Conservation (phyloP, 2,888 invertebrate species). For the Antitype chi region DNA sequence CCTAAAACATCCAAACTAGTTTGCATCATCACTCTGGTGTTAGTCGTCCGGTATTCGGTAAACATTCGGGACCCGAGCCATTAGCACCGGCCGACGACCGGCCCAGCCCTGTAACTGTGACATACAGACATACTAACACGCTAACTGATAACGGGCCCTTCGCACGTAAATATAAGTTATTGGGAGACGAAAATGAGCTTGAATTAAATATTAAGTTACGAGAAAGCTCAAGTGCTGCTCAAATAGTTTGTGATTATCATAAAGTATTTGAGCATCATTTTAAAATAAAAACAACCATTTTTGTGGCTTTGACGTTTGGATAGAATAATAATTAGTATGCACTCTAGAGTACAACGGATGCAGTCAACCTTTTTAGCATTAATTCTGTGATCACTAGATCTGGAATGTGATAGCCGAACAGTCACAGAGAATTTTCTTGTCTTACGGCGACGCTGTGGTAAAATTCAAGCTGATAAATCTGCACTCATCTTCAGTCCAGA, state of each 20-base stretch:
- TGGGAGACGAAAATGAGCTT: slow-evolving; percentile 15
- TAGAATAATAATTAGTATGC: not conserved
- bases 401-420: not conserved
- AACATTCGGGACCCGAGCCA: slow-evolving; percentile 60
- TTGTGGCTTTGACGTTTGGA: no score
- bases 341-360: no score
- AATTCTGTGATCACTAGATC: not conserved
- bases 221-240: slow-evolving; percentile 8
- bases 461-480: no score
- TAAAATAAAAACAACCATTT: not conserved
- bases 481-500: not conserved
- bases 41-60: slow-evolving; percentile 50
- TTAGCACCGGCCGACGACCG: slow-evolving; percentile 63
- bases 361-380: not conserved
- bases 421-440: not conserved
- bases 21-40: slow-evolving; percentile 30
- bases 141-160: slow-evolving; percentile 65
- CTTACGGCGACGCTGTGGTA: not conserved
- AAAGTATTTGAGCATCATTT: not conserved
- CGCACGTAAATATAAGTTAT: slow-evolving; percentile 24
- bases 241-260: no score
- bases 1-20: slow-evolving; percentile 57
- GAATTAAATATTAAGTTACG: slow-evolving; percentile 24
- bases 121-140: slow-evolving; percentile 69
- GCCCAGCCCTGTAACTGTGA: slow-evolving; percentile 74